phyloP scores from a whole-genome alignment of 2,113 vertebrate genomes.

The Petroica traversi region DNA sequence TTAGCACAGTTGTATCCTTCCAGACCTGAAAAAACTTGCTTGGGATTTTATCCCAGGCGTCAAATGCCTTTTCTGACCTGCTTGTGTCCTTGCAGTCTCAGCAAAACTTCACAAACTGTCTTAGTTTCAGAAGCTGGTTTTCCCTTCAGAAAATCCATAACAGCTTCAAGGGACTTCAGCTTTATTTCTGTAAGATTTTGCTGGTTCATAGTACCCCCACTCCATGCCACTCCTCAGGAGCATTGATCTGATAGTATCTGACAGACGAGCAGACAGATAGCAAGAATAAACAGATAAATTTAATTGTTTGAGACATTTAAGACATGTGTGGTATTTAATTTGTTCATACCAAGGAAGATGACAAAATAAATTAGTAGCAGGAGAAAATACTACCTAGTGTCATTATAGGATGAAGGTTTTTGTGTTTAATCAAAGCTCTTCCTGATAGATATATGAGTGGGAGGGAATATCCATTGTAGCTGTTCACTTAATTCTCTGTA shows the following conservation, averaged over 20 bases:
- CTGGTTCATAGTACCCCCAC: background rate
- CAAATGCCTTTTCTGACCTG: background rate
- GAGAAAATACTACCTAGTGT: background rate
- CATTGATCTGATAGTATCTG: background rate
- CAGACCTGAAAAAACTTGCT: background rate
- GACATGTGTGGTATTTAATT: conserved; percentile 8
- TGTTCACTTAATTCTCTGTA: background rate
- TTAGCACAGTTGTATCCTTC: background rate
- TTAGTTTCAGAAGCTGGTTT: background rate
- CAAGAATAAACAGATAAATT: background rate
- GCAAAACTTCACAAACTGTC: background rate
- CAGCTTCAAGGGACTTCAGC: background rate
- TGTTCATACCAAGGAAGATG: background rate
- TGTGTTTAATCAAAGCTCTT: background rate
- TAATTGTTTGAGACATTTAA: conserved; percentile 27
- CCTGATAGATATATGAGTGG: background rate
- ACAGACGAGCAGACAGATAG: background rate
- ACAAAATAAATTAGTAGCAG: conserved; percentile 19
- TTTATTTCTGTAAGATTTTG: background rate
- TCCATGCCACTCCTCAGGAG: background rate
- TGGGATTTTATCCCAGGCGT: background rate
- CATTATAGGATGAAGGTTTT: background rate
- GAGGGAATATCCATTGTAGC: background rate
- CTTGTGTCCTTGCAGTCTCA: background rate
- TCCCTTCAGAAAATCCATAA: background rate